Base-by-base conservation (phyloP, 2,888 invertebrate genomes). In the Drosophila neotestacea region DNA sequence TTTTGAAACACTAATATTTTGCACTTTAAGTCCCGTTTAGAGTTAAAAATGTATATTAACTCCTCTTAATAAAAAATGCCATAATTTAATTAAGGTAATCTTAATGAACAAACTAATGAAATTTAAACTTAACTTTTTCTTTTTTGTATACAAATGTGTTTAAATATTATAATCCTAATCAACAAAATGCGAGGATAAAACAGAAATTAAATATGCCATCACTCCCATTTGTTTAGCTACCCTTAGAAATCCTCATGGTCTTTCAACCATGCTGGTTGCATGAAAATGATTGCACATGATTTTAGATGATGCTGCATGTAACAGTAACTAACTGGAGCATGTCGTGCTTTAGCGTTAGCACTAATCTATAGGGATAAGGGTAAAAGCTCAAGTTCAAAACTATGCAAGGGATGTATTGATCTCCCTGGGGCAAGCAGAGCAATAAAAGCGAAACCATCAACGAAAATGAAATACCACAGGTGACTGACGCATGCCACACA, bases 401-500 rank as follows among this genome's bases (percentile, higher is more conserved):
- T 81, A 81, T 78, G 60, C 54, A 54, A 28, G 28, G 38, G 13
- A 46, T 63, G 38, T 10, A 55, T 61, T 39, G 63, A 47, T 42
- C 46, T 54, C 73, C 48, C 22, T 10, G 42, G 46, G 42, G 60
- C 34, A 51, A 27, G 27, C 66, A 42, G 68, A 60, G 70, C 84
- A 86, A 86, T 83, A 86, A 83, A 86, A 84, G 65, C 65, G 78
- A 76, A 70, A 84, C 66, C 78, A 73, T 77, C 50, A 69, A 65
- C 59, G 52, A 73, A 88, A 74, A 61, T 77, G 74, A 77, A 85
- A 85, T 79, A 87, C 85, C 81, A 59, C 89, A 81, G 89, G 87
- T 86, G 89, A 84, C 88, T 88, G 88, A 88, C 81, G 88, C 87
- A 88, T 83, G 83, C 83, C 84, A 77, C 81, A 70, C 66, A 70